phyloP scores from a whole-genome alignment of 2,113 vertebrate species.

The Chitala chitala region DNA sequence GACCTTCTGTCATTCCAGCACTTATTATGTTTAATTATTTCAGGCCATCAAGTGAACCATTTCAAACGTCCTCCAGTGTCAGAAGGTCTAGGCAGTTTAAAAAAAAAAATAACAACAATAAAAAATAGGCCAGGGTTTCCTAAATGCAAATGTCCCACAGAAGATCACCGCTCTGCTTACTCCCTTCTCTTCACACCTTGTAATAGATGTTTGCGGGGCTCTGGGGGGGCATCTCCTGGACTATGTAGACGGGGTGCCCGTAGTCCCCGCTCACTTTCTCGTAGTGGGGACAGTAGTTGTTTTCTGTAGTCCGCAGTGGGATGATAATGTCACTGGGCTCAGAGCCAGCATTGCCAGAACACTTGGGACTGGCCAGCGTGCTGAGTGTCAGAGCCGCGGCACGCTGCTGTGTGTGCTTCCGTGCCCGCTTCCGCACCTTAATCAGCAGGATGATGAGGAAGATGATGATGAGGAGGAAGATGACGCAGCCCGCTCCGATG shows the following conservation, averaged over 20 bases:
- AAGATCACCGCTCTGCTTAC: conserved; percentile 35
- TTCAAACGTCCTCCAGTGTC: conserved; percentile 22
- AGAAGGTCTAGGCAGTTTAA: conserved; percentile 32
- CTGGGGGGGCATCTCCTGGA: conserved; percentile 97
- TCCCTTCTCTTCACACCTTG: conserved; percentile 76
- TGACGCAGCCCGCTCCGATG: conserved; percentile 83
- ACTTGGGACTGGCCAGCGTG: conserved; percentile 89
- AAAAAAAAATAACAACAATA: not conserved
- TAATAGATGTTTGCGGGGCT: conserved; percentile 99
- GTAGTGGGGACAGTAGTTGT: conserved; percentile 98
- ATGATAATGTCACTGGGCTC: conserved; percentile 98
- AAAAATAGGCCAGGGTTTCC: conserved; percentile 26
- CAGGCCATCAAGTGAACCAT: conserved; percentile 1
- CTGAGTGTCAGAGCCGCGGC: conserved; percentile 85
- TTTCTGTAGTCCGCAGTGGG: conserved; percentile 97
- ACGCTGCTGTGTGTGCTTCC: conserved; percentile 86
- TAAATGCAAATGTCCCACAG: conserved; percentile 36
- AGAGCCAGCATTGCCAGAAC: conserved; percentile 77
- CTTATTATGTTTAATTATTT: not conserved
- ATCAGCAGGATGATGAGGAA: conserved; percentile 88
- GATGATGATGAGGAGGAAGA: conserved; percentile 94
- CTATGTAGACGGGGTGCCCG: conserved; percentile 96
- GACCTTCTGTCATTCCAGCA: conserved; percentile 10
- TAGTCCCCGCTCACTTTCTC: conserved; percentile 99
- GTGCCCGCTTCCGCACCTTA: conserved; percentile 88